Base-by-base conservation (phyloP, 64 coral and sea anemone species). In the Actinia tenebrosa region DNA sequence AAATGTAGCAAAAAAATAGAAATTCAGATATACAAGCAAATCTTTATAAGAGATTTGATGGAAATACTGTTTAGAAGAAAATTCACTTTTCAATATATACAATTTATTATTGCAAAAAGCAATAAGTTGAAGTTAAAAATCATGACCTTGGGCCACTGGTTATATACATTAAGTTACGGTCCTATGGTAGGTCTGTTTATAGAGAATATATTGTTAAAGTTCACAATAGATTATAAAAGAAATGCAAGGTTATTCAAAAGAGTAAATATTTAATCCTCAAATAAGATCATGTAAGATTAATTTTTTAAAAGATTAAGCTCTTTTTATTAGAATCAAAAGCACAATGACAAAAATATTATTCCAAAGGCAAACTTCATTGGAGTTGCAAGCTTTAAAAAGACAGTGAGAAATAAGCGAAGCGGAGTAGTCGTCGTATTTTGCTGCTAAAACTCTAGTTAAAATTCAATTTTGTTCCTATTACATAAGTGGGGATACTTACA, bases 181-280 rank as follows among this genome's bases (percentile, higher is more conserved):
- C 69, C 26, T 14, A 30, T 37, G 1, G 11, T 3, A 14, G 69
- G 26, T 75, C 69, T 75, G 64, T 69, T 75, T 37, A 75, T 75
- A 75, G 7, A 75, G 26, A 81, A 81, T 81, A 81, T 81, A 50
- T 50, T 50, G 79, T 53, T 81, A 37, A 81, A 37, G 79, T 81
- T 81, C 79, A 81, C 43, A 81, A 53, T 81, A 53, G 43, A 81
- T 53, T 81, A 81, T 37, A 81, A 81, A 81, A 81, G 7, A 81
- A 47, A 81, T 20, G 19, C 79, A 45, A 81, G 19, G 20, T 81
- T 50, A 50, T 81, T 53, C 50, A 81, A 7, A 50, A 81, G 15
- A 50, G 18, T 3, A 81, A 45, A 53, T 50, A 75, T 75, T 75
- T 75, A 75, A 27, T 5, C 69, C 26, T 30, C 14, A 42, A 30